These are phyloP conservation scores for Ectropis crepuscularia DNA, from an alignment of 2,888 invertebrate species.

Conservation along the genomic window DNA sequence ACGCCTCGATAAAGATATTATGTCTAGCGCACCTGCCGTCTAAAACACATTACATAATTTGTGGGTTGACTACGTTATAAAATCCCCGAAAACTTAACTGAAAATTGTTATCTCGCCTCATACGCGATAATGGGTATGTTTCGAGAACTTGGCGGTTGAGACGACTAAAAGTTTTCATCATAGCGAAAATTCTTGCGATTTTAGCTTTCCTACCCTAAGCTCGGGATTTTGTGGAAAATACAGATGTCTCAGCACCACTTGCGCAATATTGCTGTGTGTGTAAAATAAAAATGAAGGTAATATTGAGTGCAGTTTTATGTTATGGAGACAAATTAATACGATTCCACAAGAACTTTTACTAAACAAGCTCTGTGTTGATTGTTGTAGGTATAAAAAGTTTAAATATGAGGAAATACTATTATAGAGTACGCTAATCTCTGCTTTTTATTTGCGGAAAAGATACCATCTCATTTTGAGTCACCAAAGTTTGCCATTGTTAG, in stretches of 20 bases:
- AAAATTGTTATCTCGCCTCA: slow-evolving; percentile 4
- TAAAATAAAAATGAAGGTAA: background rate
- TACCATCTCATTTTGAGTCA: too few species aligned
- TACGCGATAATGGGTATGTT: slow-evolving; percentile 7
- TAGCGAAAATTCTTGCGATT: slow-evolving; percentile 11
- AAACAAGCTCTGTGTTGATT: too few species aligned
- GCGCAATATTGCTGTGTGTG: slow-evolving; percentile 9
- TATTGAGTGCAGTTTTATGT: background rate
- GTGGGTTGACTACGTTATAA: background rate
- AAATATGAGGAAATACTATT: too few species aligned
- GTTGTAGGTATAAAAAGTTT: too few species aligned
- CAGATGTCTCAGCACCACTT: slow-evolving; percentile 10
- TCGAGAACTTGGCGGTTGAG: slow-evolving; percentile 7
- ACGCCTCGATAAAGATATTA: too few species aligned
- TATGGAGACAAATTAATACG: background rate
- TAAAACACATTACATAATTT: too few species aligned
- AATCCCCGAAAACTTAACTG: slow-evolving; percentile 2
- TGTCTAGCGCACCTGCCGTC: too few species aligned
- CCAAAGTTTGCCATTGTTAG: too few species aligned
- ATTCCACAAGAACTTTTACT: too few species aligned
- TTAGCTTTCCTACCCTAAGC: slow-evolving; percentile 23
- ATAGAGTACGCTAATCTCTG: too few species aligned
- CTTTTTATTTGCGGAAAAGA: too few species aligned
- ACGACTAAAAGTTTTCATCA: slow-evolving; percentile 19
- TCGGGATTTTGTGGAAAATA: slow-evolving; percentile 20